These are phyloP conservation scores for Poeciliopsis presidionis DNA, from an alignment of 2,797 vertebrate genomes.

Conservation along the genomic window DNA sequence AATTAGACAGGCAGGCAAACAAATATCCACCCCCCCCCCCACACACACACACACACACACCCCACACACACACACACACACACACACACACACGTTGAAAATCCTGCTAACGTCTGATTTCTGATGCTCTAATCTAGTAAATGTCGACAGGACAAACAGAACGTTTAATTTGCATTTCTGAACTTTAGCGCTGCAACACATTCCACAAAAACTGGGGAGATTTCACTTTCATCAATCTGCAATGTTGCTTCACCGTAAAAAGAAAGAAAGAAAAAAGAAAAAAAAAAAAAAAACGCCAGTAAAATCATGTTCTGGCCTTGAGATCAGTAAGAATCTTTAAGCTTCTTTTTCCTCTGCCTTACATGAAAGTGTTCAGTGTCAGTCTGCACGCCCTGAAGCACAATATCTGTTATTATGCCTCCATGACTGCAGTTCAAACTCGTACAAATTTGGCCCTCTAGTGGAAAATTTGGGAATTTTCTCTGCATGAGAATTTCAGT, in stretches of 20 bases:
- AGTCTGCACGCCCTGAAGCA: neutral
- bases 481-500: too few species aligned
- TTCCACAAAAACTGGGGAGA: neutral
- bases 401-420: too few species aligned
- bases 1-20: too few species aligned
- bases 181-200: neutral
- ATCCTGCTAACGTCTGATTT: neutral
- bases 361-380: neutral
- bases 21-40: too few species aligned
- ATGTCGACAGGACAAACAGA: neutral
- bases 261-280: rapidly evolving
- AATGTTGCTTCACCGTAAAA: neutral
- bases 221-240: neutral
- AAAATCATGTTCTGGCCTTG: neutral
- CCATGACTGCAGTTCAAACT: too few species aligned
- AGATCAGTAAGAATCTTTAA: neutral
- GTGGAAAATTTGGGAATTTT: too few species aligned
- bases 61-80: neutral
- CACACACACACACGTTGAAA: neutral
- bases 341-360: neutral
- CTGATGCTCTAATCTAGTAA: neutral
- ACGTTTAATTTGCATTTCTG: neutral
- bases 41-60: too few species aligned
- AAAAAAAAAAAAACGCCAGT: too few species aligned
- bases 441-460: neutral